Base-by-base conservation (phyloP, 1,140 invertebrate genomes). In the Orussus abietinus region DNA sequence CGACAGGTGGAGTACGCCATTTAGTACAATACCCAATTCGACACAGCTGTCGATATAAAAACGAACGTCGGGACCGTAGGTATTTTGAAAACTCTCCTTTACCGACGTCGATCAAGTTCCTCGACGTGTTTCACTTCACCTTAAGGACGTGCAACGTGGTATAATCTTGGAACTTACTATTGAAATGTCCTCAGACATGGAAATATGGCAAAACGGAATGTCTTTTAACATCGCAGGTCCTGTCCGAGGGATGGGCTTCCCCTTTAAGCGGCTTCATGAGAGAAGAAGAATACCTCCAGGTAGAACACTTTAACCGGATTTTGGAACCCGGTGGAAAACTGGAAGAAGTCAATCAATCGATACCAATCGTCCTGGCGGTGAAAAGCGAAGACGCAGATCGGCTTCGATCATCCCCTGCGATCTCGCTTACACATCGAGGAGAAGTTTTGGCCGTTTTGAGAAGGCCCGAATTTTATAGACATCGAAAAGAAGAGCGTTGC, bases 201-300 rank as follows among this genome's bases (percentile, higher is more conserved):
- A n/a, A n/a, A n/a, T n/a, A n/a, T n/a, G n/a, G n/a, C n/a, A n/a
- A n/a, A n/a, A n/a, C n/a, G n/a, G n/a, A n/a, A n/a, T n/a, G n/a
- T n/a, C n/a, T n/a, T n/a, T n/a, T n/a, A n/a, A n/a, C n/a, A n/a
- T n/a, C n/a, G n/a, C n/a, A n/a, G 77, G 81, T 99, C 0, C 69
- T 99, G 19, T 82, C 89, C 21, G 97, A 99, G 79, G 97, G 97
- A 1, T 99, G 97, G 97, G 96, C 96, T 0, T 82, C 86, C 17
- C 97, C 97, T 1, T 67, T 99, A 0, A 84, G 80, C 59, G 97
- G 95, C 5, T 99, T 99, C 59, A 99, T 99, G 97, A 79, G 88
- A 32, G 96, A 99, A 78, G 77, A 85, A 45, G 88, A 99, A 69
- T 98, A 88, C 72, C 76, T 99, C 6, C 92, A 91, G 77, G 84